phyloP scores from a whole-genome alignment of 2,888 invertebrate genomes.

The Oasisia sp. region DNA sequence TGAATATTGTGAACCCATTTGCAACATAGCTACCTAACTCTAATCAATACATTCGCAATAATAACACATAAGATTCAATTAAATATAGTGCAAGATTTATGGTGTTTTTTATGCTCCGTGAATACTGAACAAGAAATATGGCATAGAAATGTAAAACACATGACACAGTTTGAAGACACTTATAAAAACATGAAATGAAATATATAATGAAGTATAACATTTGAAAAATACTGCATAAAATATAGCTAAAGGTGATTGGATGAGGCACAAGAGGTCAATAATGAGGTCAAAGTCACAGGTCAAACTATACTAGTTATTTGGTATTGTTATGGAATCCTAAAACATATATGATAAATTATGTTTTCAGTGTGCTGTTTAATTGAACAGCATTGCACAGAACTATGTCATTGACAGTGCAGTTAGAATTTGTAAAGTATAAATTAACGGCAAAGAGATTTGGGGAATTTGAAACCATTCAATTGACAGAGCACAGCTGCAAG shows the following conservation, averaged over 20 bases:
- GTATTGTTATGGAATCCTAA: too few relatives aligned
- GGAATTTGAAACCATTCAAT: not conserved
- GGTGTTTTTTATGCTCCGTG: not conserved
- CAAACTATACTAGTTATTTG: not conserved
- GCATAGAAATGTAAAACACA: too few relatives aligned
- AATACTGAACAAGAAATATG: too few relatives aligned
- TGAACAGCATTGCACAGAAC: not conserved
- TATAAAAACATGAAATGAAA: too few relatives aligned
- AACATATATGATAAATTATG: too few relatives aligned
- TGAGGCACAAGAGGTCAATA: not conserved
- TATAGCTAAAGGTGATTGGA: not conserved
- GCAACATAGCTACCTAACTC: not conserved
- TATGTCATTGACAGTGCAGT: not conserved
- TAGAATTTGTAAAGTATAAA: not conserved
- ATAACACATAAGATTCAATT: not conserved
- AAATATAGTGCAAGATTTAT: not conserved
- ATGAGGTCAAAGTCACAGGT: not conserved
- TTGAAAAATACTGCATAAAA: not conserved
- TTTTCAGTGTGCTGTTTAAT: too few relatives aligned
- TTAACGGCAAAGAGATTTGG: not conserved
- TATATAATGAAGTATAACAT: too few relatives aligned
- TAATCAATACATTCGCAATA: not conserved
- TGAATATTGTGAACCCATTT: not conserved
- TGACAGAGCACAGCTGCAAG: not conserved
- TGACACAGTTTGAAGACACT: too few relatives aligned